Conservation (phyloP, 2,797 vertebrate species). For the Poeciliopsis gracilis region DNA sequence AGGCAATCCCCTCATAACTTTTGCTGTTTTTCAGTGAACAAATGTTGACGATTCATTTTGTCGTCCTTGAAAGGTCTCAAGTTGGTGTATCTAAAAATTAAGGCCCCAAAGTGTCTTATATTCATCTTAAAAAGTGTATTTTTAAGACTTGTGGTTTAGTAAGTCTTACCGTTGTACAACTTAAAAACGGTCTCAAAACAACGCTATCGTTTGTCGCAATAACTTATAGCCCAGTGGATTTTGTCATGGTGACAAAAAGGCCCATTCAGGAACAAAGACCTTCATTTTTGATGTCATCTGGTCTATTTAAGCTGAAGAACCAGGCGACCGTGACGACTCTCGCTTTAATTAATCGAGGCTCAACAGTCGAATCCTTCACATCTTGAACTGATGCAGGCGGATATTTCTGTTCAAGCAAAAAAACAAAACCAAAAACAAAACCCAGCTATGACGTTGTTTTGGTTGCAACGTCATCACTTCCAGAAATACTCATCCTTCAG, state of each 20-base stretch:
- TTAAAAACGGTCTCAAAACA: too few species aligned
- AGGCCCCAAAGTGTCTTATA: too few species aligned
- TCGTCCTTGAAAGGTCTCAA: too few species aligned
- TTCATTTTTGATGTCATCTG: background rate
- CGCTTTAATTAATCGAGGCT: background rate
- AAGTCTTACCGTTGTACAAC: too few species aligned
- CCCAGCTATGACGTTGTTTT: background rate
- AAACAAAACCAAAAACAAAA: background rate
- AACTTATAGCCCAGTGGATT: too few species aligned
- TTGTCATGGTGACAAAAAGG: too few species aligned
- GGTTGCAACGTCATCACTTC: background rate
- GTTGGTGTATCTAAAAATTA: too few species aligned
- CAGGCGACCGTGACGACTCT: background rate
- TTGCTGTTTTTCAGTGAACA: background rate
- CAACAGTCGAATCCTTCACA: background rate
- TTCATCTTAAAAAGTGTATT: too few species aligned
- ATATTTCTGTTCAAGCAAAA: background rate
- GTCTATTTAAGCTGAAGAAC: background rate
- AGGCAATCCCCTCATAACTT: background rate
- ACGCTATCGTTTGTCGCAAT: too few species aligned
- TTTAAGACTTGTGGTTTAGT: too few species aligned
- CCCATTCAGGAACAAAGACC: background rate
- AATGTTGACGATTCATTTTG: background rate
- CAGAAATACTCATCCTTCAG: background rate
- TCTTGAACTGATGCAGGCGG: background rate